These are phyloP conservation scores for Cyanistes caeruleus DNA, from an alignment of 2,113 vertebrate species.

Conservation along the genomic window DNA sequence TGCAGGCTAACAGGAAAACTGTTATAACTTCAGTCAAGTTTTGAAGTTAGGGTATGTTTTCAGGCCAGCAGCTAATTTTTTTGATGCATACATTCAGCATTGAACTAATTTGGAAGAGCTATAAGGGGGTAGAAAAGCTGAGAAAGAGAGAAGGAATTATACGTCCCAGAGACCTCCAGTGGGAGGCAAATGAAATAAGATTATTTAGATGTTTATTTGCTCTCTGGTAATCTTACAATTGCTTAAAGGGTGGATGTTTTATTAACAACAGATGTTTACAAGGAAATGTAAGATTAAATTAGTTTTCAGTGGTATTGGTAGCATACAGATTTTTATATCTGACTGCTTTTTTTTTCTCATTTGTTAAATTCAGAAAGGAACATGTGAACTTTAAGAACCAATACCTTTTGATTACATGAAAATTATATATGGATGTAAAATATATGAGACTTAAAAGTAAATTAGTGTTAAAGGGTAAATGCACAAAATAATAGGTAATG, in stretches of 20 bases:
- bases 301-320: background rate
- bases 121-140: background rate
- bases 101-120: background rate
- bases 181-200: background rate
- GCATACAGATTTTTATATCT: background rate
- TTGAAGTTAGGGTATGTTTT: background rate
- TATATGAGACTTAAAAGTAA: background rate
- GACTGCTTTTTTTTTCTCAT: background rate
- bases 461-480: background rate
- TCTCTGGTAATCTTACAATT: background rate
- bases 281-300: background rate
- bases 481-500: background rate
- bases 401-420: background rate
- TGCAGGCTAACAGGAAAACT: background rate
- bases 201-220: slow-evolving; percentile 15
- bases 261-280: slow-evolving; percentile 8
- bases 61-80: background rate
- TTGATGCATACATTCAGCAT: background rate
- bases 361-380: background rate
- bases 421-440: background rate
- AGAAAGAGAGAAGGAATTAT: background rate
- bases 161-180: background rate
- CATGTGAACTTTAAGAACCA: background rate
- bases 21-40: background rate
- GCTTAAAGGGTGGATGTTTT: background rate